Conservation (phyloP, 1,140 invertebrate genomes). For the Papilio polyxenes region DNA sequence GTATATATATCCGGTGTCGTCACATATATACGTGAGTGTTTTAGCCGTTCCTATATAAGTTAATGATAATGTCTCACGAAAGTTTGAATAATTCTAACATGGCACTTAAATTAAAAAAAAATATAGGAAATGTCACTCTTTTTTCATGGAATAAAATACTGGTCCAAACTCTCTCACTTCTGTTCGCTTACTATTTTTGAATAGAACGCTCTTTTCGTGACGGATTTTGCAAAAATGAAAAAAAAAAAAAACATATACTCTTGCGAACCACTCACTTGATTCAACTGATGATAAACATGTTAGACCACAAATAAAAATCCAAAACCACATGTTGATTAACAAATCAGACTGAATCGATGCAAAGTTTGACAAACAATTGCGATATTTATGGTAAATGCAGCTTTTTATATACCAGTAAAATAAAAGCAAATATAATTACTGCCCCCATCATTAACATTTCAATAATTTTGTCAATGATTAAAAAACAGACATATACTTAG, state of each 20-base stretch:
- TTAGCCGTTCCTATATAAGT: too few relatives aligned
- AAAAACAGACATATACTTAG: conserved; percentile 3
- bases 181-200: too few relatives aligned
- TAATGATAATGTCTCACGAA: too few relatives aligned
- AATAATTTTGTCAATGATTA: not conserved
- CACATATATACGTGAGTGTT: too few relatives aligned
- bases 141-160: too few relatives aligned
- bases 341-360: not conserved
- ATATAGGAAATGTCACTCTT: too few relatives aligned
- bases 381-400: not conserved
- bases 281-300: not conserved
- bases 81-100: too few relatives aligned
- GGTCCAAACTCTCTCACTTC: too few relatives aligned
- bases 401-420: not conserved
- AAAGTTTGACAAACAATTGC: not conserved
- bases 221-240: too few relatives aligned
- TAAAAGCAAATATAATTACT: not conserved
- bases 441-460: conserved; percentile 1
- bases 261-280: not conserved
- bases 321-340: conserved; percentile 9
- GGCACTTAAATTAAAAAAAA: too few relatives aligned
- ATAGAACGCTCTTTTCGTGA: too few relatives aligned
- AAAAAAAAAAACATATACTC: not conserved
- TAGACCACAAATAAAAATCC: not conserved
- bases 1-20: too few relatives aligned